These are phyloP conservation scores for Exocentrus adspersus DNA, from an alignment of 2,888 invertebrate genomes.

Conservation along the genomic window DNA sequence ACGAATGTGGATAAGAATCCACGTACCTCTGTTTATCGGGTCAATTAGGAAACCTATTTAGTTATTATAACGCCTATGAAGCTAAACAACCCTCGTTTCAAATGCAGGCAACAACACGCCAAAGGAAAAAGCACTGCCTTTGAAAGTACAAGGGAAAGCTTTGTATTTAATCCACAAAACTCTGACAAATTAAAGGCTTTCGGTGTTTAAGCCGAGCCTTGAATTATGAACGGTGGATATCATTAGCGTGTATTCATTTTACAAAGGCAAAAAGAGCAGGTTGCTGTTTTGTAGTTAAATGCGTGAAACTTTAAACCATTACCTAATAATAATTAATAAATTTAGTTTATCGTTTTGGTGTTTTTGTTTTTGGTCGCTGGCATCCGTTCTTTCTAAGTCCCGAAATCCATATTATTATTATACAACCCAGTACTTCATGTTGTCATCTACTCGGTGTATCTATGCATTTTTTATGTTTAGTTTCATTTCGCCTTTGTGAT, in stretches of 20 bases:
- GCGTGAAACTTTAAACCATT: too few species aligned
- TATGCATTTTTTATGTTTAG: too few species aligned
- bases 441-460: too few species aligned
- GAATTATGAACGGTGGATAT: conserved; percentile 5
- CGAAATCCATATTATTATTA: too few species aligned
- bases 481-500: too few species aligned
- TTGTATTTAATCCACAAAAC: conserved; percentile 16
- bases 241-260: conserved; percentile 15
- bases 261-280: not conserved
- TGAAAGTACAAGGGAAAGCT: conserved; percentile 9
- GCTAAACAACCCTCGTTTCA: conserved; percentile 1
- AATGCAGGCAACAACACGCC: conserved; percentile 5
- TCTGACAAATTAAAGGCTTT: conserved; percentile 19
- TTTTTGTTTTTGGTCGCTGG: too few species aligned
- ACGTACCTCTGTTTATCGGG: too few species aligned
- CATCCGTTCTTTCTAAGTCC: too few species aligned
- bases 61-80: not conserved
- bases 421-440: too few species aligned
- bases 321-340: too few species aligned
- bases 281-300: not conserved
- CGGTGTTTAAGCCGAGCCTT: not conserved
- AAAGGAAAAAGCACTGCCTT: conserved; percentile 8
- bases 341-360: too few species aligned
- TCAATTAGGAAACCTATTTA: conserved; percentile 1
- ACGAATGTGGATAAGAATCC: too few species aligned